Percentiles rank a stretch among this genome's conserved stretches.
These are phyloP conservation scores for Machaerirhynchus nigripectus DNA, from an alignment of 2,113 vertebrate genomes.

Conservation along the genomic window DNA sequence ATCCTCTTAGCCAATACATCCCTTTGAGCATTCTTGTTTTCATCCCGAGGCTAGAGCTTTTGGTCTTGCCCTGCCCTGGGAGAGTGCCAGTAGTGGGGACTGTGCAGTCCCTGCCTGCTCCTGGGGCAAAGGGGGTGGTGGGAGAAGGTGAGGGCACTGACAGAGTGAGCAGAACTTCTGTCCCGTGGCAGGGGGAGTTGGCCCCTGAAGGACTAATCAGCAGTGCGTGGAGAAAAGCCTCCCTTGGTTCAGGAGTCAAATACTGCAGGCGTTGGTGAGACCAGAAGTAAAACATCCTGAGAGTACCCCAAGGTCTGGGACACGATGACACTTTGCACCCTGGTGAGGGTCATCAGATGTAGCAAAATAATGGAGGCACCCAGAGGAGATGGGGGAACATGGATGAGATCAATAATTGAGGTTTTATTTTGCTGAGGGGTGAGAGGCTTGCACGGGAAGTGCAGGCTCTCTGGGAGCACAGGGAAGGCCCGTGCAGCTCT, in stretches of 20 bases:
- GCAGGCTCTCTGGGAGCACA: neutral
- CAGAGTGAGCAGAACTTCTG: neutral
- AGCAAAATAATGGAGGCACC: neutral
- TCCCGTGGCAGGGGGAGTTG: neutral
- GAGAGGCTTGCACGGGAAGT: neutral
- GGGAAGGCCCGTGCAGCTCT: neutral
- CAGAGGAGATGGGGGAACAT: accelerated
- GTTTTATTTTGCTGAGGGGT: neutral
- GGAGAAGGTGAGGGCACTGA: neutral
- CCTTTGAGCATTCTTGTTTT: neutral
- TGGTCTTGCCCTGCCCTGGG: neutral
- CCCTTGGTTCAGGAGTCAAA: neutral
- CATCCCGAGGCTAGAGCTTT: neutral
- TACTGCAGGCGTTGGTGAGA: neutral
- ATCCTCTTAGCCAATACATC: neutral
- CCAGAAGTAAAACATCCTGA: neutral
- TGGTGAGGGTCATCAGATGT: neutral
- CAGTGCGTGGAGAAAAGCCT: neutral
- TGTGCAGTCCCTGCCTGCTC: neutral
- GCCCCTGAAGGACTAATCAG: neutral
- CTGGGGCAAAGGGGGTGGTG: neutral
- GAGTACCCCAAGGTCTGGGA: neutral
- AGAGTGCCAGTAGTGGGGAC: neutral
- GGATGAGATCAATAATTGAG: neutral
- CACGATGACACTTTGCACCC: neutral